Evolutionary conservation across 2,888 invertebrate genomes (phyloP).

Genomic region (Xanthorhoe spadicearia): DNA sequence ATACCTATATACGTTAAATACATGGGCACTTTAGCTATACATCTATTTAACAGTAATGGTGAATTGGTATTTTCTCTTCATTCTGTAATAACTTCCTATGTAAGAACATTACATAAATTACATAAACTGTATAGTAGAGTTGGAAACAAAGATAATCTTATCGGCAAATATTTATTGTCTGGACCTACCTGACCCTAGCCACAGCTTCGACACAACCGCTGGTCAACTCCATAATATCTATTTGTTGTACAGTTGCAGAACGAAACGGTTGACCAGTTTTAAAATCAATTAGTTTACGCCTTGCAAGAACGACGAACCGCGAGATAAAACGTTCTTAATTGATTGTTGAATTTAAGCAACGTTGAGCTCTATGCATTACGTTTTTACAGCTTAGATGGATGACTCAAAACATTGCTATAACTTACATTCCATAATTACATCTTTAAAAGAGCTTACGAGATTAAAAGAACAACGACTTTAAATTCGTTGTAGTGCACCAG

Average conservation of each 20-base stretch:
- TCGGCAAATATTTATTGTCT: slow-evolving; percentile 40
- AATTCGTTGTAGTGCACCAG: not conserved
- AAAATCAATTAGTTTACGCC: too few species aligned
- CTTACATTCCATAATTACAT: too few species aligned
- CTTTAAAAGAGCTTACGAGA: too few species aligned
- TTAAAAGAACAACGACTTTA: not conserved
- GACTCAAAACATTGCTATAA: too few species aligned
- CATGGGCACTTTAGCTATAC: too few species aligned
- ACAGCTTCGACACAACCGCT: slow-evolving; percentile 14
- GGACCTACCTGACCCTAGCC: slow-evolving; percentile 37
- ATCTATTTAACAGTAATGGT: not conserved
- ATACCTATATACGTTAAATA: too few species aligned
- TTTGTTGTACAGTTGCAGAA: not conserved
- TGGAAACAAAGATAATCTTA: slow-evolving; percentile 38
- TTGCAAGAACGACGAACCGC: too few species aligned
- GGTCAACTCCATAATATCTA: slow-evolving; percentile 7
- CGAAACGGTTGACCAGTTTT: too few species aligned
- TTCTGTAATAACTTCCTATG: slow-evolving; percentile 22
- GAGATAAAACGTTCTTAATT: too few species aligned
- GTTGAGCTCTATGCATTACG: too few species aligned
- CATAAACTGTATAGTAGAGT: slow-evolving; percentile 27
- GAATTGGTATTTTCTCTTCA: slow-evolving; percentile 13
- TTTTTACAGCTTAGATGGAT: too few species aligned
- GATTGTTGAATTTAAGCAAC: too few species aligned
- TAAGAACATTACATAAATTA: slow-evolving; percentile 28